These are phyloP conservation scores for Dicerorhinus sumatrensis DNA, from an alignment of 2,113 vertebrate genomes.

Conservation along the genomic window DNA sequence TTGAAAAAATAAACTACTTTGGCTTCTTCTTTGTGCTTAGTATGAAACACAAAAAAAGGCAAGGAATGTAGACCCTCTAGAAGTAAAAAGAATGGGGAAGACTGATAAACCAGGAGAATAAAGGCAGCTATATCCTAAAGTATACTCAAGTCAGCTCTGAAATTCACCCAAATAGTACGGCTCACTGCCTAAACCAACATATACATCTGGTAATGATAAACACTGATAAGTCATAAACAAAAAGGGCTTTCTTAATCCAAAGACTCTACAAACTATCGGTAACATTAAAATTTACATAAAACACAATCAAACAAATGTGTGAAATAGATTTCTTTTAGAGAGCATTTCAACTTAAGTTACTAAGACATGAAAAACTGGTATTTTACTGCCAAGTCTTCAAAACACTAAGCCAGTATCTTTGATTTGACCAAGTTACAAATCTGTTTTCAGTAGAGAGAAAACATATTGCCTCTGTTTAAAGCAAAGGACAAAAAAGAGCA, in stretches of 20 bases:
- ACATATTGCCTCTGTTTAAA: conserved; percentile 39
- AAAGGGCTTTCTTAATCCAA: conserved; percentile 67
- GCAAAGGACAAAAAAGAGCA: conserved; percentile 68
- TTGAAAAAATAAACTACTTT: conserved; percentile 5
- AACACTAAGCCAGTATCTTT: conserved; percentile 55
- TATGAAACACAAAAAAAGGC: neutral
- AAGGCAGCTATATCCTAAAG: conserved; percentile 21
- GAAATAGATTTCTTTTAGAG: conserved; percentile 31
- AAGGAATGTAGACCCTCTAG: neutral
- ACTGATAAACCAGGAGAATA: conserved; percentile 2
- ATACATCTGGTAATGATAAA: conserved; percentile 68
- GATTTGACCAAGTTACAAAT: conserved; percentile 66
- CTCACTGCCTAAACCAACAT: conserved; percentile 61
- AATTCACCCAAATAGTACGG: conserved; percentile 37
- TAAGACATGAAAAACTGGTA: conserved; percentile 49
- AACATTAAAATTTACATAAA: conserved; percentile 63
- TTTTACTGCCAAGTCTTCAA: conserved; percentile 55
- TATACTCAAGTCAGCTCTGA: neutral
- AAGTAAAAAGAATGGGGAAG: neutral
- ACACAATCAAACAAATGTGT: conserved; percentile 37
- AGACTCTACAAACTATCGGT: conserved; percentile 12
- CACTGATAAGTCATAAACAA: conserved; percentile 65
- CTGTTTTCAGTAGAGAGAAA: conserved; percentile 65
- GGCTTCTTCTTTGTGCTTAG: neutral
- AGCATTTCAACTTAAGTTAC: conserved; percentile 46